Evolutionary conservation across 2,113 vertebrate genomes (phyloP).

Genomic region (Prochilodus magdalenae): DNA sequence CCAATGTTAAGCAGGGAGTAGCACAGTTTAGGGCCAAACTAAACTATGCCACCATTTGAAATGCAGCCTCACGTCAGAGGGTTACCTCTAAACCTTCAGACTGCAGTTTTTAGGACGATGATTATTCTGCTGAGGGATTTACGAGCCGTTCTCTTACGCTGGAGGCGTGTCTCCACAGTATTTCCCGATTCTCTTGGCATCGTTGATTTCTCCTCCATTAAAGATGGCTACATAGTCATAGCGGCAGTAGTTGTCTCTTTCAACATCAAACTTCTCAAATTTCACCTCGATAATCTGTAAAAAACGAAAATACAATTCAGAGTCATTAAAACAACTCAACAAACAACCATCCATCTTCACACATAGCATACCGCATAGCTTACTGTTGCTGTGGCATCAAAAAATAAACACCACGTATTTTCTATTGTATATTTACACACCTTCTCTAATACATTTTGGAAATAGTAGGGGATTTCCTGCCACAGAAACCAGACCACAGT

Average conservation of each 20-base stretch:
- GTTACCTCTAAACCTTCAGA: not conserved
- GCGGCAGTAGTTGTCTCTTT: conserved; percentile 96
- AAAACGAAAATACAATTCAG: not conserved
- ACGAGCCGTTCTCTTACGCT: conserved; percentile 77
- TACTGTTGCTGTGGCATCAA: too few species aligned
- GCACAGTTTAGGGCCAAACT: too few species aligned
- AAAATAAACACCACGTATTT: too few species aligned
- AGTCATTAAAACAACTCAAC: not conserved
- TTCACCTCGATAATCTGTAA: conserved; percentile 88
- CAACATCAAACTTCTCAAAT: conserved; percentile 98
- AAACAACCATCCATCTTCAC: not conserved
- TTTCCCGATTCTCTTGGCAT: conserved; percentile 93
- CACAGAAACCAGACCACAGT: too few species aligned
- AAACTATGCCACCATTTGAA: too few species aligned
- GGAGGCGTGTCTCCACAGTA: conserved; percentile 97
- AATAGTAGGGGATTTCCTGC: too few species aligned
- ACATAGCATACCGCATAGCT: too few species aligned
- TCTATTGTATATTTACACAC: too few species aligned
- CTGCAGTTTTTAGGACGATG: not conserved
- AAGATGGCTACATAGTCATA: conserved; percentile 95
- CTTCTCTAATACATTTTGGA: too few species aligned
- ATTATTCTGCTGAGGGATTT: not conserved
- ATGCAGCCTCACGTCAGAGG: too few species aligned
- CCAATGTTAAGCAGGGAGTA: too few species aligned
- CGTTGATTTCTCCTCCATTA: conserved; percentile 92